Conservation (phyloP, 1,140 invertebrate species). For the Chionoecetes opilio region DNA sequence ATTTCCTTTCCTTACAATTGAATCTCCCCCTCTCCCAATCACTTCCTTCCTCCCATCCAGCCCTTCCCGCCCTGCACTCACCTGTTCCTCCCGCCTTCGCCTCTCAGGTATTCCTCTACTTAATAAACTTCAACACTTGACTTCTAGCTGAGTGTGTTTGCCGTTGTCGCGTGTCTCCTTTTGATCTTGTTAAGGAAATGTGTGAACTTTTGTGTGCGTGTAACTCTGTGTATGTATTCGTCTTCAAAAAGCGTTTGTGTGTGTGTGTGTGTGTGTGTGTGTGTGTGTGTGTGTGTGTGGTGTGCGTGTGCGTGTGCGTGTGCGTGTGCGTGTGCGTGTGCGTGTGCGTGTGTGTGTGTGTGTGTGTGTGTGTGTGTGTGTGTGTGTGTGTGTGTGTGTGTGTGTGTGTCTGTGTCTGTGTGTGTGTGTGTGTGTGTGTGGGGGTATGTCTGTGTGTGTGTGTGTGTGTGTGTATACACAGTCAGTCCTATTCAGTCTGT, state of each 20-base stretch:
- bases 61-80: too few species aligned
- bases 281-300: background rate
- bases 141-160: background rate
- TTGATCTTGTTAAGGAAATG: constrained; percentile 17
- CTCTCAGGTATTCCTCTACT: background rate
- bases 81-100: background rate
- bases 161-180: background rate
- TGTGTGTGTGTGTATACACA: too few species aligned
- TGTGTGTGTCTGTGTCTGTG: too few species aligned
- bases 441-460: too few species aligned
- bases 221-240: too few species aligned
- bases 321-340: constrained; percentile 10
- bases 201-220: constrained; percentile 13
- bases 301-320: background rate
- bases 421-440: background rate
- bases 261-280: too few species aligned
- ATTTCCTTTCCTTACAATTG: background rate
- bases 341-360: background rate
- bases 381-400: too few species aligned
- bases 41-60: background rate
- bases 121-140: constrained; percentile 3
- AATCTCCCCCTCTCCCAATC: background rate
- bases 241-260: too few species aligned
- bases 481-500: too few species aligned
- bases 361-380: background rate